These are phyloP conservation scores for Syngnathus acus DNA, from an alignment of 2,797 vertebrate genomes.

Conservation along the genomic window DNA sequence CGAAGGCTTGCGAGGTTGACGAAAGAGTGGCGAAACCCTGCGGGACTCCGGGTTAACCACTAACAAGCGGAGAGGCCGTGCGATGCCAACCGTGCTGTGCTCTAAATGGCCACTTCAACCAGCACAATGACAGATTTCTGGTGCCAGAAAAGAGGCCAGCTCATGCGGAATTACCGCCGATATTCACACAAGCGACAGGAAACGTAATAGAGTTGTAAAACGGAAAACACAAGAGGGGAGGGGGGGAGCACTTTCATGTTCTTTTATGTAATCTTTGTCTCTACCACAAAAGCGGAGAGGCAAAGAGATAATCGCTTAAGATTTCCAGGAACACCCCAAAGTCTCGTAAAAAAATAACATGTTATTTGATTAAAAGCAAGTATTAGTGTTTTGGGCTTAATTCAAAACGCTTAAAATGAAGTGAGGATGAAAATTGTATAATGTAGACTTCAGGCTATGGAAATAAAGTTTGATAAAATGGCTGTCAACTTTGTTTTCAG, in stretches of 20 bases:
- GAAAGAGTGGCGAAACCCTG: constrained; percentile 34
- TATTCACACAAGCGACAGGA: constrained; percentile 54
- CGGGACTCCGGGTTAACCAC: constrained; percentile 61
- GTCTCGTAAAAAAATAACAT: no score
- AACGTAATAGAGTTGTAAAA: constrained; percentile 33
- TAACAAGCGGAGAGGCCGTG: constrained; percentile 53
- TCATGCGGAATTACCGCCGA: constrained; percentile 43
- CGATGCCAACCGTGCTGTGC: constrained; percentile 45
- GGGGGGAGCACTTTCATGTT: not conserved
- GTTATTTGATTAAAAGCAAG: no score
- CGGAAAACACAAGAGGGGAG: not conserved
- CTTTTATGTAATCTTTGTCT: not conserved
- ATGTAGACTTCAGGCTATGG: no score
- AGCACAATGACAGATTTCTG: constrained; percentile 45
- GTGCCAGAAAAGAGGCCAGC: constrained; percentile 46
- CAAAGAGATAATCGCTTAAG: no score
- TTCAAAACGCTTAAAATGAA: no score
- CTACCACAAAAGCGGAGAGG: not conserved
- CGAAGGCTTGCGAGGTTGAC: constrained; percentile 45
- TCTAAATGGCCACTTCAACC: constrained; percentile 46
- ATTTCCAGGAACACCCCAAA: no score
- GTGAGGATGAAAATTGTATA: no score
- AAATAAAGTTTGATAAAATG: no score
- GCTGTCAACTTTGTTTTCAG: constrained; percentile 37
- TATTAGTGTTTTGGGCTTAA: no score